Evolutionary conservation across 2,113 vertebrate species (phyloP).

Genomic region (Xiphophorus maculatus): DNA sequence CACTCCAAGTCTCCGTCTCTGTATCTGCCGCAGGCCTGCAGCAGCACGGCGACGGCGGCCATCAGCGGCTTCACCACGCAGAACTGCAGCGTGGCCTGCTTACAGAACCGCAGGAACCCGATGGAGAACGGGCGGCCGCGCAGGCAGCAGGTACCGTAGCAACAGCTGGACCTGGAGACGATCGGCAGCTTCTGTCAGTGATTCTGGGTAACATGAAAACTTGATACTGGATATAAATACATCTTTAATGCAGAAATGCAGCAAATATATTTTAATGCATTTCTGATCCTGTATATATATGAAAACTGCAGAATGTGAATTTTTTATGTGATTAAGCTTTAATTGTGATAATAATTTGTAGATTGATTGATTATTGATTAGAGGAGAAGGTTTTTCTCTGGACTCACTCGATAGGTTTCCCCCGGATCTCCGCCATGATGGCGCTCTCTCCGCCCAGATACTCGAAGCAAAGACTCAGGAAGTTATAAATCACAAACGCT

Average conservation of each 20-base stretch:
- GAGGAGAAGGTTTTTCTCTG: background rate
- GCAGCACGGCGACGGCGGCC: slow-evolving; percentile 91
- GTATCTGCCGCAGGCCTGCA: slow-evolving; percentile 96
- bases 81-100: slow-evolving; percentile 98
- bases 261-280: too few relatives aligned
- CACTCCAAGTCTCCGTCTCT: slow-evolving; percentile 97
- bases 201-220: too few relatives aligned
- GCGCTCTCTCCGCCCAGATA: slow-evolving; percentile 96
- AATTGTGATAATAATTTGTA: too few relatives aligned
- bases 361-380: too few relatives aligned
- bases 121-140: slow-evolving; percentile 97
- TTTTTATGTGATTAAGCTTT: too few relatives aligned
- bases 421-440: slow-evolving; percentile 95
- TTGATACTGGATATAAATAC: too few relatives aligned
- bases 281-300: too few relatives aligned
- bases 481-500: slow-evolving; percentile 98
- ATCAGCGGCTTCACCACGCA: slow-evolving; percentile 99
- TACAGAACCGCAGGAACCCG: slow-evolving; percentile 95
- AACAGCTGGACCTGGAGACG: slow-evolving; percentile 89
- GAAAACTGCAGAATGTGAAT: too few relatives aligned
- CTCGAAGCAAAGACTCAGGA: slow-evolving; percentile 95
- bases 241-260: too few relatives aligned
- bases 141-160: slow-evolving; percentile 95
- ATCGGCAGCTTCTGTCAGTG: too few relatives aligned
- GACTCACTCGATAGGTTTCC: slow-evolving; percentile 89